A percentile compares a stretch with the other conserved stretches of the same genome.
phyloP scores from a whole-genome alignment of 2,113 vertebrate species.

The Nycticebus coucang region DNA sequence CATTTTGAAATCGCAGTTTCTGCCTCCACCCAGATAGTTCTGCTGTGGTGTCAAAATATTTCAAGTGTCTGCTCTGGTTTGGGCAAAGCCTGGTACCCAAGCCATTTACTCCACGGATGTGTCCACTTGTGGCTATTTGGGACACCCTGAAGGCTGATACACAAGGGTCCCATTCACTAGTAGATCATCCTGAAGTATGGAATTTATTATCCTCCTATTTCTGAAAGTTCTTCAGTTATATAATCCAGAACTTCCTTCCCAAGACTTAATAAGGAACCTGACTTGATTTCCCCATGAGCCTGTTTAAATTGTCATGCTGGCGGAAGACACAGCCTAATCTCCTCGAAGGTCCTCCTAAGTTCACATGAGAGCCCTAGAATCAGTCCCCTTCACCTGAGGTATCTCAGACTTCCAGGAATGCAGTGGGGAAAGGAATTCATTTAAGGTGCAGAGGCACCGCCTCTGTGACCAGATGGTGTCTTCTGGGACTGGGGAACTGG shows the following conservation, averaged over 20 bases:
- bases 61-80: background rate
- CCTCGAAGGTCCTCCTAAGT: background rate
- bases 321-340: background rate
- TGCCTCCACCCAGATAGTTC: background rate
- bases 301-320: background rate
- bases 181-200: background rate
- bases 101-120: background rate
- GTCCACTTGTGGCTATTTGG: background rate
- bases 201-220: background rate
- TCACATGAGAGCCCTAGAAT: background rate
- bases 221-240: background rate
- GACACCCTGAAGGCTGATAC: background rate
- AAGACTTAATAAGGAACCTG: background rate
- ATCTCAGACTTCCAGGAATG: background rate
- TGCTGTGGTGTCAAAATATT: background rate
- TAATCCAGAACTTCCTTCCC: background rate
- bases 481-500: background rate
- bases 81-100: background rate
- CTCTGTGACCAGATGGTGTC: background rate
- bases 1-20: background rate
- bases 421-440: too few species aligned
- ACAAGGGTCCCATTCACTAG: background rate
- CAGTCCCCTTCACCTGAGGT: background rate
- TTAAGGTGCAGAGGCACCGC: background rate
- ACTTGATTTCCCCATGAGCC: constrained; percentile 14